These are phyloP conservation scores for Prinia subflava DNA, from an alignment of 2,113 vertebrate species.

Conservation along the genomic window DNA sequence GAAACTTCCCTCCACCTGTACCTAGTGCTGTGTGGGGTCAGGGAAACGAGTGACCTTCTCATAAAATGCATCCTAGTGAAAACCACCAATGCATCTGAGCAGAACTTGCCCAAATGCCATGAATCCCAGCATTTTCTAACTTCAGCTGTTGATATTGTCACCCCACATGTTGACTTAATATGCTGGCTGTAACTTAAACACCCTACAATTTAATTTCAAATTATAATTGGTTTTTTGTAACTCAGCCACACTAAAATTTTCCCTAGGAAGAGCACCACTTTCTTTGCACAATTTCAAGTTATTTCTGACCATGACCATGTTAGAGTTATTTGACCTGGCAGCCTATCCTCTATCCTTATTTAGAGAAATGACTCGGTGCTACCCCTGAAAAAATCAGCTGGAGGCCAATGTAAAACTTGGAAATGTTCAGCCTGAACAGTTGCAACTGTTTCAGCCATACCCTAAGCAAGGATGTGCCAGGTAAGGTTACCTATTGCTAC, in stretches of 20 bases:
- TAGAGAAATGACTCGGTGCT: neutral
- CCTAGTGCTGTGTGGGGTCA: neutral
- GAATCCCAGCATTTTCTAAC: neutral
- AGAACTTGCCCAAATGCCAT: neutral
- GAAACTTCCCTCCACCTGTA: neutral
- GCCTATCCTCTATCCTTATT: neutral
- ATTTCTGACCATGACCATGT: neutral
- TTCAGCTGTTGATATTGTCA: neutral
- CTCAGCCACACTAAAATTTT: neutral
- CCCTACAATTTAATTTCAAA: neutral
- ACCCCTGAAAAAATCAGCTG: neutral
- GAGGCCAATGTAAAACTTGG: neutral
- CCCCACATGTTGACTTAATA: neutral
- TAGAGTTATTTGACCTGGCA: neutral
- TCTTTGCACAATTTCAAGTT: neutral
- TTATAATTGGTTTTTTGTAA: neutral
- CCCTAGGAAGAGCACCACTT: neutral
- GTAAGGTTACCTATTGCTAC: fast-evolving
- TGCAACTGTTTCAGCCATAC: neutral
- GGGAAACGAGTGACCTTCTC: neutral
- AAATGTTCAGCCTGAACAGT: neutral
- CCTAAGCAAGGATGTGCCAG: neutral
- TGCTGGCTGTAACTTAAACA: neutral
- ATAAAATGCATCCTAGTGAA: neutral
- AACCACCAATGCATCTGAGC: neutral